Percentiles rank a stretch among this genome's conserved stretches.
Evolutionary conservation across 2,888 invertebrate species (phyloP).

Genomic region (Eumacrocentrus americanus): DNA sequence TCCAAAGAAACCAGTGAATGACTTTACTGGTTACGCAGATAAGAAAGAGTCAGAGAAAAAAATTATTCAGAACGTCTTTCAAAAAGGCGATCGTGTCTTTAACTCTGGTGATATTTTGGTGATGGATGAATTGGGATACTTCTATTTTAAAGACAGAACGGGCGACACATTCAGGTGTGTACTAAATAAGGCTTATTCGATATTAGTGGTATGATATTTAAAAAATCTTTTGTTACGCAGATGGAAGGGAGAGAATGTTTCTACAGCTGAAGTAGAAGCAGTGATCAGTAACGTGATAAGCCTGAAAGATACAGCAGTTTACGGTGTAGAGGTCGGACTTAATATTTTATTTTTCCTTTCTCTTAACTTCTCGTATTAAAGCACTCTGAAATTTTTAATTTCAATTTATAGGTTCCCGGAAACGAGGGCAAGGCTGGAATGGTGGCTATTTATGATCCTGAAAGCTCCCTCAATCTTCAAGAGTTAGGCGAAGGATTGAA

Average conservation of each 20-base stretch:
- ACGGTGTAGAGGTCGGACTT: constrained; percentile 81
- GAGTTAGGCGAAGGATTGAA: constrained; percentile 71
- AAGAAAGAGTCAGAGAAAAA: constrained; percentile 84
- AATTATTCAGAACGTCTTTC: constrained; percentile 80
- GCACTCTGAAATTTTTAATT: constrained; percentile 2
- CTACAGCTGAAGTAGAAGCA: constrained; percentile 94
- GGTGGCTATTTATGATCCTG: constrained; percentile 84
- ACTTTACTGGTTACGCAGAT: constrained; percentile 76
- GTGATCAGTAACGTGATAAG: constrained; percentile 79
- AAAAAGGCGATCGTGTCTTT: constrained; percentile 87
- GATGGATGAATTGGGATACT: constrained; percentile 90
- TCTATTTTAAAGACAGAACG: constrained; percentile 90
- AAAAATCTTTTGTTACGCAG: constrained; percentile 52
- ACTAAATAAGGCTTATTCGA: neutral
- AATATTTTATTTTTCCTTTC: constrained; percentile 1
- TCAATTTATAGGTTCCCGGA: constrained; percentile 69
- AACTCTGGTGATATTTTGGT: constrained; percentile 89
- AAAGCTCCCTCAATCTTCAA: constrained; percentile 66
- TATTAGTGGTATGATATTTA: neutral
- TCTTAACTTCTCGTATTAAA: neutral
- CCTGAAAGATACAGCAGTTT: constrained; percentile 82
- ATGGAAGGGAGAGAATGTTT: constrained; percentile 97
- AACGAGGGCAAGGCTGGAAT: constrained; percentile 91
- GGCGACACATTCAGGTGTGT: constrained; percentile 76
- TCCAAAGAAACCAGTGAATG: constrained; percentile 64